phyloP scores from a whole-genome alignment of 2,797 vertebrate species.

The Crocidura indochinensis region DNA sequence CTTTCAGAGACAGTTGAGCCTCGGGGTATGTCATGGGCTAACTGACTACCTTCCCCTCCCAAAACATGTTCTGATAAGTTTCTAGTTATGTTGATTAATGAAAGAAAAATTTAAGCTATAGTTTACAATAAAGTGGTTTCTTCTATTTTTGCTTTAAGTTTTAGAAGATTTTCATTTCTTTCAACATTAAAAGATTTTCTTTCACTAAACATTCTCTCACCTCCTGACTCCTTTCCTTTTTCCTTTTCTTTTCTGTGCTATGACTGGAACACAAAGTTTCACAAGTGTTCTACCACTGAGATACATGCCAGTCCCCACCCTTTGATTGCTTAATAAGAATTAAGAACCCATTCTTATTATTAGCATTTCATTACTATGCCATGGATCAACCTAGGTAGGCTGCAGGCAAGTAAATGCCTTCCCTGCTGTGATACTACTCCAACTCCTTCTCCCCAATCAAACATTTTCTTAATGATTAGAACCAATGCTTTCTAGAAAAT shows the following conservation, averaged over 20 bases:
- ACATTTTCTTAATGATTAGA: slow-evolving; percentile 39
- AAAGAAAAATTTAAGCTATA: slow-evolving; percentile 27
- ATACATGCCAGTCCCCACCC: too few relatives aligned
- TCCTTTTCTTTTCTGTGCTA: too few relatives aligned
- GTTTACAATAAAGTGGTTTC: background rate
- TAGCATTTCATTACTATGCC: slow-evolving; percentile 12
- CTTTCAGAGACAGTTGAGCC: too few relatives aligned
- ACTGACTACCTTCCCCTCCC: too few relatives aligned
- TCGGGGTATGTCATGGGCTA: too few relatives aligned
- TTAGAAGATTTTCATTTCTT: slow-evolving; percentile 19
- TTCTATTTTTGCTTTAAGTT: slow-evolving; percentile 14
- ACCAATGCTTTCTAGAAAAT: slow-evolving; percentile 38
- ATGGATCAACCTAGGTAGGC: too few relatives aligned
- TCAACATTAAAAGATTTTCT: slow-evolving; percentile 19
- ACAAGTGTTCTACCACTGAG: too few relatives aligned
- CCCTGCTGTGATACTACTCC: too few relatives aligned
- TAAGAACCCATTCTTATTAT: background rate
- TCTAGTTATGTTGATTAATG: slow-evolving; percentile 3
- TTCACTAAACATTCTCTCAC: background rate
- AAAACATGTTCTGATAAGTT: background rate
- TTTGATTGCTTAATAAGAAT: slow-evolving; percentile 16
- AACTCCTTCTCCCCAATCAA: background rate
- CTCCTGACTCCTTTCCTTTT: too few relatives aligned
- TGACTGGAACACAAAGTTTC: too few relatives aligned
- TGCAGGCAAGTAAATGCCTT: too few relatives aligned